These are phyloP conservation scores for Drosophila serrata DNA, from an alignment of 1,140 invertebrate genomes.

Conservation along the genomic window DNA sequence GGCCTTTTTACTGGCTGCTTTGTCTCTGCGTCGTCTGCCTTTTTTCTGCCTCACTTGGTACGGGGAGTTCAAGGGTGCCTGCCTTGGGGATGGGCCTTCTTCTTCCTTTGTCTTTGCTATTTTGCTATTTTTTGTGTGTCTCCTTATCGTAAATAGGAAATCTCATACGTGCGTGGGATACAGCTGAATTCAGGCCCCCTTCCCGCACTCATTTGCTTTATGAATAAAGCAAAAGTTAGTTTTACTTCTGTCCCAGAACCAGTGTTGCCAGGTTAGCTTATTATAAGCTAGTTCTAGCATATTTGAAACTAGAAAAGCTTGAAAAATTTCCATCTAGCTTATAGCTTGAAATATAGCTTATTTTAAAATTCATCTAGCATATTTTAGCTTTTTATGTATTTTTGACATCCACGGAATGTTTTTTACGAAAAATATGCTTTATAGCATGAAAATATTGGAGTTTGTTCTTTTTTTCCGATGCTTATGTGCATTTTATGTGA, in stretches of 20 bases:
- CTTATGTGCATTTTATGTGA: too few species aligned
- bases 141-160: slow-evolving; percentile 85
- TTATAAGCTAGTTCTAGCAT: too few species aligned
- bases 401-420: too few species aligned
- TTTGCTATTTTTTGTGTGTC: slow-evolving; percentile 78
- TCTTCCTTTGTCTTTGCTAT: slow-evolving; percentile 63
- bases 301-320: too few species aligned
- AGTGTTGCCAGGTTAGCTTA: too few species aligned
- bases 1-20: slow-evolving; percentile 77
- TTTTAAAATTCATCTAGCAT: too few species aligned
- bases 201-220: slow-evolving; percentile 56
- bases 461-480: too few species aligned
- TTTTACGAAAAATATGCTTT: too few species aligned
- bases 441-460: too few species aligned
- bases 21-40: slow-evolving; percentile 70
- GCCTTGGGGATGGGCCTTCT: slow-evolving; percentile 10
- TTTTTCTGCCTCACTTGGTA: slow-evolving; percentile 78
- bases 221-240: slow-evolving; percentile 76
- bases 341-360: too few species aligned
- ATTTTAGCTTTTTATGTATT: too few species aligned
- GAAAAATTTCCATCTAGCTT: too few species aligned
- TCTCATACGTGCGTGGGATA: slow-evolving; percentile 78
- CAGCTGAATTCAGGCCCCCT: not conserved
- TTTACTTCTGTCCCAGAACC: slow-evolving; percentile 58
- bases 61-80: slow-evolving; percentile 18